A percentile compares a stretch with the other conserved stretches of the same genome.
phyloP scores from a whole-genome alignment of 2,888 invertebrate genomes.

The Heliconius cydno region DNA sequence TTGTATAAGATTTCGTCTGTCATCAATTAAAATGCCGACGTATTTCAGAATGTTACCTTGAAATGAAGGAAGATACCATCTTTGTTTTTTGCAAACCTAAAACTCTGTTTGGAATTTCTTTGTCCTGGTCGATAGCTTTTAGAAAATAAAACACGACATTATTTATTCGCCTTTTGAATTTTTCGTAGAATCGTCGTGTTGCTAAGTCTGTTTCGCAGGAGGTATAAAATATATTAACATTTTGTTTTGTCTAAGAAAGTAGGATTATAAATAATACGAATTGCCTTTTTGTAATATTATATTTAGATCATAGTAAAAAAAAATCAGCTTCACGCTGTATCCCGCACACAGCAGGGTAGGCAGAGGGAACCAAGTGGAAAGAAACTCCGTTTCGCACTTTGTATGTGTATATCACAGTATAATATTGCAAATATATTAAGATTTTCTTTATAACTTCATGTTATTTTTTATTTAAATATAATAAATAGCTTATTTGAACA shows the following conservation, averaged over 20 bases:
- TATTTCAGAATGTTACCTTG: conserved; percentile 12
- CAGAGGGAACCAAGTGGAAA: too few species aligned
- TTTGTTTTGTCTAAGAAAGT: neutral
- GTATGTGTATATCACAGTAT: too few species aligned
- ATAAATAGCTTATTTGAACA: neutral
- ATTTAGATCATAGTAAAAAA: neutral
- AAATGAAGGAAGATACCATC: conserved; percentile 12
- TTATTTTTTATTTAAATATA: neutral
- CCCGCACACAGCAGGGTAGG: too few species aligned
- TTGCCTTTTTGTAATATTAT: neutral
- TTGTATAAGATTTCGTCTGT: conserved; percentile 1
- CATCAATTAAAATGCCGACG: conserved; percentile 13
- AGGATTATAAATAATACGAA: conserved; percentile 6
- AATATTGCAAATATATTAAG: too few species aligned
- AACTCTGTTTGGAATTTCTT: conserved; percentile 34
- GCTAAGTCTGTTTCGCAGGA: conserved; percentile 16
- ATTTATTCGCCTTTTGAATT: conserved; percentile 20
- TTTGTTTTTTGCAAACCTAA: conserved; percentile 19
- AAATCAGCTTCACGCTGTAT: too few species aligned
- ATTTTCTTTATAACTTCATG: too few species aligned
- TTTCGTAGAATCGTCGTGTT: conserved; percentile 30
- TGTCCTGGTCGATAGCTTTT: conserved; percentile 29
- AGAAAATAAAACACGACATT: conserved; percentile 30
- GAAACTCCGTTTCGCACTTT: too few species aligned
- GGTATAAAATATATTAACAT: neutral